Evolutionary conservation across 2,888 invertebrate genomes (phyloP).

Genomic region (Drosophila kambysellisi): DNA sequence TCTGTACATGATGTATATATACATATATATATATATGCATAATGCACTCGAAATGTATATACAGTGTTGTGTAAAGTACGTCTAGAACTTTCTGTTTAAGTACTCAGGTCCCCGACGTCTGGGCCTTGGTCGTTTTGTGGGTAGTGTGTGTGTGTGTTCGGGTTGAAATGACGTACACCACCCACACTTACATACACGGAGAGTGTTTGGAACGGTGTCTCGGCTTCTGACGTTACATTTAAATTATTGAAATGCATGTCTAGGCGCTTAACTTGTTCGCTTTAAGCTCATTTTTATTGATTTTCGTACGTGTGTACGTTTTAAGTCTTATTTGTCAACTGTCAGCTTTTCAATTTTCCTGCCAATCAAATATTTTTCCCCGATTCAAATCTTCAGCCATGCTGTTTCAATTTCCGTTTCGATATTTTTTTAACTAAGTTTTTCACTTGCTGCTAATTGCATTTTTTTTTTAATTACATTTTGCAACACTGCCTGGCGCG

Average conservation of each 20-base stretch:
- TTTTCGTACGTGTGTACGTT: constrained; percentile 46
- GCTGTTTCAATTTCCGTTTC: constrained; percentile 64
- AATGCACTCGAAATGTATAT: constrained; percentile 17
- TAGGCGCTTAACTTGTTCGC: constrained; percentile 36
- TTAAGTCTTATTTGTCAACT: constrained; percentile 22
- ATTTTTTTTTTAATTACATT: constrained; percentile 76
- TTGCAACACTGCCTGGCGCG: constrained; percentile 54
- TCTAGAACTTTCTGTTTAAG: constrained; percentile 74
- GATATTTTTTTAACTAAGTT: constrained; percentile 63
- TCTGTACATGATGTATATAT: neutral
- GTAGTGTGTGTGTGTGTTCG: constrained; percentile 7
- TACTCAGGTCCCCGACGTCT: constrained; percentile 52
- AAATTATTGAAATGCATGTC: constrained; percentile 71
- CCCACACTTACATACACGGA: neutral
- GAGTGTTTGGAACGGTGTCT: constrained; percentile 6
- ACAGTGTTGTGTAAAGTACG: constrained; percentile 41
- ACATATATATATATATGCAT: constrained; percentile 6
- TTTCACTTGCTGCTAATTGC: constrained; percentile 61
- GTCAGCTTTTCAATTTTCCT: constrained; percentile 63
- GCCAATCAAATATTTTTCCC: constrained; percentile 50
- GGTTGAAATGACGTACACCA: constrained; percentile 12
- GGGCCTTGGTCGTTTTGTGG: constrained; percentile 45
- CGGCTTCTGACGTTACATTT: constrained; percentile 52
- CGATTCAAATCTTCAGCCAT: constrained; percentile 27
- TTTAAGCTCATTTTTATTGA: constrained; percentile 52